These are phyloP conservation scores for Perdita meconis DNA, from an alignment of 2,888 invertebrate species.

Conservation along the genomic window DNA sequence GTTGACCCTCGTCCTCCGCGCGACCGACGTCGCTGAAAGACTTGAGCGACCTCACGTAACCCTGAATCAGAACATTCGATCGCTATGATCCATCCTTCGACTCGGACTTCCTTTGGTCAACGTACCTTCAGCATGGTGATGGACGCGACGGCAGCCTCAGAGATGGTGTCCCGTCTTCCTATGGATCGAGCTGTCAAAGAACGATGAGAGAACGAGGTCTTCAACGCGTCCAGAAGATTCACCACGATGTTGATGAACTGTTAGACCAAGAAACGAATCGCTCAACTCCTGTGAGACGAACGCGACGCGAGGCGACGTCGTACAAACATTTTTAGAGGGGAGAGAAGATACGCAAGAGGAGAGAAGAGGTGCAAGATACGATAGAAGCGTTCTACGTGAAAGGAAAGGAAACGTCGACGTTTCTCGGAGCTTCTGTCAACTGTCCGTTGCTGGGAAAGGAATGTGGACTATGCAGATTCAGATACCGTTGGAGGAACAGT, in stretches of 20 bases:
- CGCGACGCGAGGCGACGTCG: too few relatives aligned
- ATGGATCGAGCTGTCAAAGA: slow-evolving; percentile 93
- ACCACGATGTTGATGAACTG: slow-evolving; percentile 97
- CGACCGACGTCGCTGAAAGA: slow-evolving; percentile 86
- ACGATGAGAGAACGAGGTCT: slow-evolving; percentile 96
- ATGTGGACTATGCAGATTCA: too few relatives aligned
- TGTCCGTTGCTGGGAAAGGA: too few relatives aligned
- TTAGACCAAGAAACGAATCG: slow-evolving; percentile 57
- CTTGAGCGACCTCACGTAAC: slow-evolving; percentile 91
- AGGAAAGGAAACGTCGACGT: slow-evolving; percentile 3
- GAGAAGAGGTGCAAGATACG: neutral
- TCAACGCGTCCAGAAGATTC: slow-evolving; percentile 95
- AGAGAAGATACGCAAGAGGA: neutral
- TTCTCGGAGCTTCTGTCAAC: too few relatives aligned
- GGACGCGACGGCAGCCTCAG: slow-evolving; percentile 95
- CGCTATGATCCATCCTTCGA: too few relatives aligned
- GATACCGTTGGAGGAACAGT: neutral
- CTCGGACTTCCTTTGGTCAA: too few relatives aligned
- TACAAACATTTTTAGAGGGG: neutral
- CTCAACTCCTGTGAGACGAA: too few relatives aligned
- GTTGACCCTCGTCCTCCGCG: slow-evolving; percentile 92
- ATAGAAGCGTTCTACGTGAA: slow-evolving; percentile 39
- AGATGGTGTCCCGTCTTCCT: slow-evolving; percentile 94
- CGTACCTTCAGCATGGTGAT: slow-evolving; percentile 92
- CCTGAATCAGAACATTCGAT: too few relatives aligned